Base-by-base conservation (phyloP, 2,888 invertebrate species). In the Oscheius onirici region DNA sequence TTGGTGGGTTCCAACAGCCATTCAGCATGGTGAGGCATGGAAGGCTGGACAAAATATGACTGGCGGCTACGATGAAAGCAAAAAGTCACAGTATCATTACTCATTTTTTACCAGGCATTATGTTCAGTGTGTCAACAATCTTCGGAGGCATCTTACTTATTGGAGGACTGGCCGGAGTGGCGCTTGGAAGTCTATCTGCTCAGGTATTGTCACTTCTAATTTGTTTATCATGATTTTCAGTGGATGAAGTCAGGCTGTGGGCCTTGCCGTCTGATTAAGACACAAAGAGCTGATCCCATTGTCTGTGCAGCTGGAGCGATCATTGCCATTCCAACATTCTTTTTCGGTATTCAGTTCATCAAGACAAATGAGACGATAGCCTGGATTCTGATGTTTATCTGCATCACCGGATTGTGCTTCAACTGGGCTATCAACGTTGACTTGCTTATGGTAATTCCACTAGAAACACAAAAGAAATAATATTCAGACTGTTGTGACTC, bases 341-440 rank as follows among this genome's bases (percentile, higher is more conserved):
- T 93, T 90, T 88, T 92, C 73, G 93, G 93, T 3, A 90, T 94
- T 71, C 88, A 93, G 61, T 88, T 92, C 74, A 93, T 94, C 58
- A 89, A 90, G 80, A 89, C 43, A 0, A 72, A 77, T 24, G 77
- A 77, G 78, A 46, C 65, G 15, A 58, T 76, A 15, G 66, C 76
- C 1, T 80, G 78, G 77, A 71, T 88, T 10, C 78, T 88, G 43
- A 88, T 90, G 74, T 90, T 90, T 79, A 75, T 90, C 49, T 89
- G 88, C 20, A 88, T 90, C 76, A 88, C 88, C 6, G 92, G 93
- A 73, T 90, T 99, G 86, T 97, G 97, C 90, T 91, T 97, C 81
- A 97, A 96, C 88, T 99, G 99, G 99, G 93, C 97, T 22, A 93
- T 99, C 87, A 95, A 97, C 75, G 95, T 97, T 72, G 99, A 99